Percentiles rank a stretch among this genome's conserved stretches.
Evolutionary conservation across 2,888 invertebrate genomes (phyloP).

Genomic region (Antheraea assamensis): DNA sequence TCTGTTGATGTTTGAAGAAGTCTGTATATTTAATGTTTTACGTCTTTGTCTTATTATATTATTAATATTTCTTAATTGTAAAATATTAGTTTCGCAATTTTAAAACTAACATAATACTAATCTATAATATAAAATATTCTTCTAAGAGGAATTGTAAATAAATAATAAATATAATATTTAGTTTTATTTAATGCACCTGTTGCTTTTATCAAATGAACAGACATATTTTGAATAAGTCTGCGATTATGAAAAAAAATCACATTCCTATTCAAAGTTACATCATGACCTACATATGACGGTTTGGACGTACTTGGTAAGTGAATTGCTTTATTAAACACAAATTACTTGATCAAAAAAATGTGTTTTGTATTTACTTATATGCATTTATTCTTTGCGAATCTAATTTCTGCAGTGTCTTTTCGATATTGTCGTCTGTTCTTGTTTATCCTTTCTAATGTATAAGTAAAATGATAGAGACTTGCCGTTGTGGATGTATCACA

Average conservation of each 20-base stretch:
- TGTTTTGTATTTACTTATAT: conserved; percentile 37
- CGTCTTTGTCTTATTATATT: neutral
- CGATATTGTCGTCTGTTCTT: neutral
- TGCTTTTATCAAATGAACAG: conserved; percentile 46
- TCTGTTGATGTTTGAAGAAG: neutral
- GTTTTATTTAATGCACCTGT: conserved; percentile 19
- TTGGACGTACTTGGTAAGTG: conserved; percentile 55
- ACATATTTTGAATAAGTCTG: conserved; percentile 55
- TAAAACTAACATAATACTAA: neutral
- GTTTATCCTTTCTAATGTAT: neutral
- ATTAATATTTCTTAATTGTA: neutral
- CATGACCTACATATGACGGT: conserved; percentile 60
- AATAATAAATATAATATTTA: neutral
- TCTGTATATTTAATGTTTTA: neutral
- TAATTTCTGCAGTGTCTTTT: neutral
- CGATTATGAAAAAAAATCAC: conserved; percentile 64
- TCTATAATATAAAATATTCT: neutral
- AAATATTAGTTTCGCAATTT: conserved; percentile 2
- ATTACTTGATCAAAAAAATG: conserved; percentile 43
- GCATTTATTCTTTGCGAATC: conserved; percentile 21
- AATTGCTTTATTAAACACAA: conserved; percentile 50
- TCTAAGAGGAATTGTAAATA: conserved; percentile 2
- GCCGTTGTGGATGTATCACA: too few relatives aligned
- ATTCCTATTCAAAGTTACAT: conserved; percentile 64
- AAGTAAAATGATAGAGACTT: too few relatives aligned